Percentiles rank a stretch among this genome's conserved stretches.
phyloP scores from a whole-genome alignment of 2,113 vertebrate genomes.

The Poicephalus gulielmi region DNA sequence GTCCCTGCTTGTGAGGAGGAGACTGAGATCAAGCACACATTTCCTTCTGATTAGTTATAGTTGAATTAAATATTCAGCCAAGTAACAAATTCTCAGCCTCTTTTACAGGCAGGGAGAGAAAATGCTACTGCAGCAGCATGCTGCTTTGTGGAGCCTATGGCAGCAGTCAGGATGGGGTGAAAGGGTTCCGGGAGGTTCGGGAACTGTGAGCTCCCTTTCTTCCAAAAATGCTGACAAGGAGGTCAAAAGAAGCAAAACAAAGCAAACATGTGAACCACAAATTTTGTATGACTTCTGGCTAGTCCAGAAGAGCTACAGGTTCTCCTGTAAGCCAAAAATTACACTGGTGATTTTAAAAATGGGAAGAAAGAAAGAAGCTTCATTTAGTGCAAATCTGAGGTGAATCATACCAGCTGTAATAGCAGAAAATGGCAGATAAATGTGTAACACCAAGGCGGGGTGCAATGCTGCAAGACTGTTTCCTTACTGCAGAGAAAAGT shows the following conservation, averaged over 20 bases:
- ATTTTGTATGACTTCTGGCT: neutral
- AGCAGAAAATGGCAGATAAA: neutral
- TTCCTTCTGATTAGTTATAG: neutral
- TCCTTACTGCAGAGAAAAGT: neutral
- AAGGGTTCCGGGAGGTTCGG: neutral
- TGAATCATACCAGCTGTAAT: neutral
- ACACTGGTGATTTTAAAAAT: neutral
- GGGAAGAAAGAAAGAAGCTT: neutral
- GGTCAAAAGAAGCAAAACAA: neutral
- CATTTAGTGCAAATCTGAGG: neutral
- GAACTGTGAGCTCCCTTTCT: neutral
- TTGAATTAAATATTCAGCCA: neutral
- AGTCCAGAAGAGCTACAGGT: neutral
- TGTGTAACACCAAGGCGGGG: neutral
- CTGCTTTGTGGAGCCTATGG: neutral
- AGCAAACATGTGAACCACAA: neutral
- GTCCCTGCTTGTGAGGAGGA: neutral
- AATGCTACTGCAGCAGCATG: neutral
- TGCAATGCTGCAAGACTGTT: neutral
- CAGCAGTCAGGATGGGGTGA: neutral
- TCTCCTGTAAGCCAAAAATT: neutral
- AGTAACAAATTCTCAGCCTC: neutral
- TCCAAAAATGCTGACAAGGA: neutral
- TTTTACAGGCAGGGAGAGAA: neutral
- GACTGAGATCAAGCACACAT: neutral